Evolutionary conservation across 2,888 invertebrate species (phyloP), one percentile per base, ranked within the genome.

Genomic region (Caenorhabditis parvicauda): DNA sequence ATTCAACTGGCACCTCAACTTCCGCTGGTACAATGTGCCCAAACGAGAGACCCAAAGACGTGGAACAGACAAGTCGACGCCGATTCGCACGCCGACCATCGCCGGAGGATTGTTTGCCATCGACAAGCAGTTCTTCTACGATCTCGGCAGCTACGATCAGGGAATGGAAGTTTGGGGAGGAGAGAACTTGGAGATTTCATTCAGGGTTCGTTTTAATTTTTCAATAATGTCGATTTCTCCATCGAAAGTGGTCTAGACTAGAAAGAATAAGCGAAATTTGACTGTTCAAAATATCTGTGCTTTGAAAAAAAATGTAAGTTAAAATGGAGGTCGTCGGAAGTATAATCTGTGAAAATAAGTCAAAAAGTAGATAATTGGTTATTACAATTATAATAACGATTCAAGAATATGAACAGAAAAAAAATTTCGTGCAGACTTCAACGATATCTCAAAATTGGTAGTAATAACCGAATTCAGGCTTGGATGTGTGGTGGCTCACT

Each of bases 111-210:
- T 96, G 29, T 85, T 86, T 70, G 90, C 95, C 50, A 95, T 96
- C 64, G 92, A 95, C 83, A 88, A 89, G 81, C 90, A 93, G 32
- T 98, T 93, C 84, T 98, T 98, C 86, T 93, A 95, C 84, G 91
- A 95, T 85, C 87, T 98, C 67, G 98, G 98, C 50, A 89, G 93
- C 49, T 98, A 98, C 83, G 98, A 98, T 83, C 89, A 93, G 83
- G 96, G 96, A 76, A 98, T 98, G 96, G 93, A 96, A 84, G 95
- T 98, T 78, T 98, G 96, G 96, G 98, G 96, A 47, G 92, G 91
- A 51, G 92, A 93, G 84, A 92, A 92, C 84, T 86, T 93, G 44
- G 92, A 93, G 84, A 91, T 93, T 89, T 91, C 91, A 80, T 91
- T 92, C 84, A 87, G 92, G 87, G 92, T 92, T 86, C 86, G 86